Conservation (phyloP, 2,797 vertebrate species). For the Trematomus bernacchii region DNA sequence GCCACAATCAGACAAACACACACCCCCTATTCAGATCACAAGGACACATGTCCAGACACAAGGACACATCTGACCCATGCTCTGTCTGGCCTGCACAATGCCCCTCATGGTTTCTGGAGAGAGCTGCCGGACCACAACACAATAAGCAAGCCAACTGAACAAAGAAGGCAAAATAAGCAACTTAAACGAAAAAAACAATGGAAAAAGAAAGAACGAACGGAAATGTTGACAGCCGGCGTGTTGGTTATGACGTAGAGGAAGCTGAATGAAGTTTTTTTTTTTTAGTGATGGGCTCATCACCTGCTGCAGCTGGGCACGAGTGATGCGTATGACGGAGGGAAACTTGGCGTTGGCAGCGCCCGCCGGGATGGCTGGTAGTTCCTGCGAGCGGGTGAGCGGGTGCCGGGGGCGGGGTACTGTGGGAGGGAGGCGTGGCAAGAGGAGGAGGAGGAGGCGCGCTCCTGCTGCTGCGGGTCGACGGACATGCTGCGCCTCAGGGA, state of each 20-base stretch:
- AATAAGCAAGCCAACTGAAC: conserved; percentile 56
- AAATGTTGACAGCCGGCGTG: conserved; percentile 26
- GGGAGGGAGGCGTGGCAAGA: conserved; percentile 79
- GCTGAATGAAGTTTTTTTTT: conserved; percentile 32
- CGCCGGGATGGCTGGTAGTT: conserved; percentile 91
- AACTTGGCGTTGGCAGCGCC: conserved; percentile 89
- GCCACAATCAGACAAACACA: conserved; percentile 77
- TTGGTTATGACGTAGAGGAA: conserved; percentile 31
- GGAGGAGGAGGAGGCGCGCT: conserved; percentile 78
- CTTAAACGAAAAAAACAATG: conserved; percentile 38
- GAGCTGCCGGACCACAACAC: conserved; percentile 67
- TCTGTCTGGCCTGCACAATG: conserved; percentile 76
- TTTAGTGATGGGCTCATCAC: conserved; percentile 85
- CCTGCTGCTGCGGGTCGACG: conserved; percentile 83
- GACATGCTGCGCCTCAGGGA: conserved; percentile 90
- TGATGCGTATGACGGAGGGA: conserved; percentile 94
- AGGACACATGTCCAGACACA: conserved; percentile 73
- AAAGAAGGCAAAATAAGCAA: conserved; percentile 68
- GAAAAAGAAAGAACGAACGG: conserved; percentile 24
- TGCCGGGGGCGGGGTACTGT: conserved; percentile 74
- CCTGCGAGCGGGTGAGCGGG: conserved; percentile 87
- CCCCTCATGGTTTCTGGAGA: conserved; percentile 66
- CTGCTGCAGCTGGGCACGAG: conserved; percentile 93
- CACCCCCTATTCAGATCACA: conserved; percentile 75
- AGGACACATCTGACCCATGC: conserved; percentile 80